phyloP scores from a whole-genome alignment of 2,797 vertebrate genomes.

The Cossypha niveicapilla region DNA sequence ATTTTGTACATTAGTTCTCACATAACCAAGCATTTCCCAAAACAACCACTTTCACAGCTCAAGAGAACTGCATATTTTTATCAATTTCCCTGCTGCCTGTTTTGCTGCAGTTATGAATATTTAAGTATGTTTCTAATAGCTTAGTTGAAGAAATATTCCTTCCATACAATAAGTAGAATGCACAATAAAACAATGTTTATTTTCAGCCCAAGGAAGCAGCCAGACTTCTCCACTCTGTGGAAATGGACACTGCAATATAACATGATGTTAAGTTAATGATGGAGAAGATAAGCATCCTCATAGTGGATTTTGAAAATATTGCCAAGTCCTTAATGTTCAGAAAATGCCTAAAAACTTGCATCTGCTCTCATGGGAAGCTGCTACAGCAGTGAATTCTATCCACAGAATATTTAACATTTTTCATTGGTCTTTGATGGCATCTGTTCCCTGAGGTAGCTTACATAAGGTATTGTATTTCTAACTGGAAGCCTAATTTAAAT shows the following conservation, averaged over 20 bases:
- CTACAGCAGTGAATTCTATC: not conserved
- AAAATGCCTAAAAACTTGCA: conserved; percentile 30
- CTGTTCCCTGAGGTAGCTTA: conserved; percentile 14
- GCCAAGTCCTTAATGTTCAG: not conserved
- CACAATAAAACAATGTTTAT: not conserved
- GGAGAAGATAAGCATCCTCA: not conserved
- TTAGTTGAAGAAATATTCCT: not conserved
- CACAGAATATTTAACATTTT: conserved; percentile 8
- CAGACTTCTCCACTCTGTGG: not conserved
- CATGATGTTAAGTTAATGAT: not conserved
- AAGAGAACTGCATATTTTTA: not conserved
- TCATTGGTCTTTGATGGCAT: conserved; percentile 3
- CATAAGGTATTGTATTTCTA: not conserved
- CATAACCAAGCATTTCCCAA: not conserved
- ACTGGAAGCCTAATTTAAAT: conserved; percentile 6
- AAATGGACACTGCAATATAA: not conserved
- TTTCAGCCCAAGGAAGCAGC: not conserved
- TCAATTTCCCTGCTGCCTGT: not conserved
- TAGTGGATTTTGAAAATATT: not conserved
- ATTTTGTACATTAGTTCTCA: not conserved
- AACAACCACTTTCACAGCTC: not conserved
- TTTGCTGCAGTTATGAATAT: not conserved
- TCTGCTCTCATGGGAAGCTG: not conserved
- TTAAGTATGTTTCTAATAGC: not conserved
- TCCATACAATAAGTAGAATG: not conserved